Conservation (phyloP, 2,113 vertebrate genomes). For the Leucosticte australis region DNA sequence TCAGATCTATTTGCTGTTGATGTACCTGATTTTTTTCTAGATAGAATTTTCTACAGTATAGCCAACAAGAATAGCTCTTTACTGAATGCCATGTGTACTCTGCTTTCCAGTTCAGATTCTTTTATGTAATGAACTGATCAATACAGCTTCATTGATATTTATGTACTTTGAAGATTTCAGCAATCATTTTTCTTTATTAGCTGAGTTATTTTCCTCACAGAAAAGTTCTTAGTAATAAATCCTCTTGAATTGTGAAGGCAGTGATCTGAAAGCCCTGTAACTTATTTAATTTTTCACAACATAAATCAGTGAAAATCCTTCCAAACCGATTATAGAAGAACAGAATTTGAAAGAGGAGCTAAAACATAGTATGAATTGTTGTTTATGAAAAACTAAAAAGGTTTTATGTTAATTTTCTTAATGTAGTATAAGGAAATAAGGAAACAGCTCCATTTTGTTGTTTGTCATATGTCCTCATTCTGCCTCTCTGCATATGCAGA, state of each 20-base stretch:
- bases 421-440: not conserved
- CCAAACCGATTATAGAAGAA: not conserved
- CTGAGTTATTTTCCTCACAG: not conserved
- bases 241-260: not conserved
- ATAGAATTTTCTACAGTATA: not conserved
- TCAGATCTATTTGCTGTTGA: not conserved
- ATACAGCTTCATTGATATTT: not conserved
- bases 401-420: not conserved
- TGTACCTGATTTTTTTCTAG: not conserved
- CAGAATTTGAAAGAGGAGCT: not conserved
- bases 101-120: not conserved
- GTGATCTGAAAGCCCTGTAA: not conserved
- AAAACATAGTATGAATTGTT: not conserved
- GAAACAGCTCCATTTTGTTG: not conserved
- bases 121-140: not conserved
- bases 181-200: not conserved
- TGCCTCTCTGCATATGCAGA: not conserved
- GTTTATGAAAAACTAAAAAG: not conserved
- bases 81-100: not conserved
- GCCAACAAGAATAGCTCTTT: not conserved
- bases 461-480: not conserved
- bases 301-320: not conserved
- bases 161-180: not conserved
- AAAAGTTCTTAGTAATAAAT: not conserved
- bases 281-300: not conserved